Conservation (phyloP, 2,888 invertebrate species). For the Caenorhabditis uteleia region DNA sequence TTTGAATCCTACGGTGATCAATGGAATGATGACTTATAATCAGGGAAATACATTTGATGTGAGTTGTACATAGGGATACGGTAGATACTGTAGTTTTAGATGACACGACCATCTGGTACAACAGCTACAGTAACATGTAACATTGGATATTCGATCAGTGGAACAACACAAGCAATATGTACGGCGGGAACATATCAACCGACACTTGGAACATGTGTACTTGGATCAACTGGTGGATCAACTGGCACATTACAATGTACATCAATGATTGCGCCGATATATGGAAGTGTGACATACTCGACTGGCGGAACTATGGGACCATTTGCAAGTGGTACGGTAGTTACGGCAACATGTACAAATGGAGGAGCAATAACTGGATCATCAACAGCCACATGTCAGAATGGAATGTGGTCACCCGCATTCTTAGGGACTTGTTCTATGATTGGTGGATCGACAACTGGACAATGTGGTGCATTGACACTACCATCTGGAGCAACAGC, state of each 20-base stretch:
- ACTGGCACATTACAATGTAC: conserved; percentile 20
- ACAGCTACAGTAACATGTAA: conserved; percentile 6
- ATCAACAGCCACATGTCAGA: conserved; percentile 35
- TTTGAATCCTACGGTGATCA: conserved; percentile 11
- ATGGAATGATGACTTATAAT: conserved; percentile 25
- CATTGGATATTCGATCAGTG: conserved; percentile 2
- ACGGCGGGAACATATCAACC: conserved; percentile 1
- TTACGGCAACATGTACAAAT: conserved; percentile 45
- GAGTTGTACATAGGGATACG: conserved; percentile 22
- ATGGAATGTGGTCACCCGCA: conserved; percentile 41
- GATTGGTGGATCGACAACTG: conserved; percentile 13
- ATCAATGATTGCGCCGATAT: conserved; percentile 33
- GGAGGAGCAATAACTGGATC: conserved; percentile 37
- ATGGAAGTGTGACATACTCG: conserved; percentile 33
- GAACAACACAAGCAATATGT: conserved; percentile 3
- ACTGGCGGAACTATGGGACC: conserved; percentile 34
- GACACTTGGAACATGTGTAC: conserved; percentile 1
- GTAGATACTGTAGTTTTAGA: conserved; percentile 13
- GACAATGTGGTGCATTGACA: conserved; percentile 21
- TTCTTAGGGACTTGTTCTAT: conserved; percentile 31
- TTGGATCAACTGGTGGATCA: conserved; percentile 1
- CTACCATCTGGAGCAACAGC: conserved; percentile 29
- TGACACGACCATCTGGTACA: background rate
- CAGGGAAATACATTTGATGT: conserved; percentile 23
- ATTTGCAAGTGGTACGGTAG: conserved; percentile 47